Percentiles rank a stretch among this genome's conserved stretches.
Conservation (phyloP, 2,797 vertebrate species). For the Macroramphosus scolopax region DNA sequence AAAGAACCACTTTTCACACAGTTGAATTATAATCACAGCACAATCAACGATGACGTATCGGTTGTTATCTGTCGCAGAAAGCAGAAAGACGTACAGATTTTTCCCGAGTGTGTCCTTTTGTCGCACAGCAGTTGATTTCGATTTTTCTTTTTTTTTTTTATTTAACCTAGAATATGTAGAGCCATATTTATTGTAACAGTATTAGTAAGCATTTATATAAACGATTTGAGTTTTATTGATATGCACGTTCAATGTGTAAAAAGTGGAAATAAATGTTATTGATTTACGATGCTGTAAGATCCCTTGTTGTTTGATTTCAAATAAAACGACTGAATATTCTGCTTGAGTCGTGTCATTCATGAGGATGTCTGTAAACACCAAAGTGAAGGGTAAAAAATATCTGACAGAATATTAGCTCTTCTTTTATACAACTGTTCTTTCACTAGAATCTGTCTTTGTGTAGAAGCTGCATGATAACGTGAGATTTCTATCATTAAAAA, state of each 20-base stretch:
- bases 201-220: slow-evolving; percentile 72
- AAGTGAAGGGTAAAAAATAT: background rate
- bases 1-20: slow-evolving; percentile 33
- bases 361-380: too few species aligned
- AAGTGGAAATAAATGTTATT: slow-evolving; percentile 75
- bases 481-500: too few species aligned
- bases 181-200: slow-evolving; percentile 74
- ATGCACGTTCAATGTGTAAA: slow-evolving; percentile 75
- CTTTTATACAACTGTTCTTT: background rate
- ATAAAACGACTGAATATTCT: too few species aligned
- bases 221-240: slow-evolving; percentile 67
- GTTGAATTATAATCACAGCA: slow-evolving; percentile 29
- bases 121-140: too few species aligned
- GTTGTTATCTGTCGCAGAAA: too few species aligned
- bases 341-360: too few species aligned
- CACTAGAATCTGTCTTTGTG: background rate
- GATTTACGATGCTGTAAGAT: slow-evolving; percentile 57
- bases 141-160: slow-evolving; percentile 51
- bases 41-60: slow-evolving; percentile 39
- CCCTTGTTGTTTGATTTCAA: slow-evolving; percentile 32
- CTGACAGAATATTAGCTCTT: background rate
- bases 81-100: slow-evolving; percentile 37
- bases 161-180: slow-evolving; percentile 61
- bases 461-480: background rate
- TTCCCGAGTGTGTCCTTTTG: slow-evolving; percentile 53